These are phyloP conservation scores for Lophochroa leadbeateri DNA, from an alignment of 2,113 vertebrate genomes.

Conservation along the genomic window DNA sequence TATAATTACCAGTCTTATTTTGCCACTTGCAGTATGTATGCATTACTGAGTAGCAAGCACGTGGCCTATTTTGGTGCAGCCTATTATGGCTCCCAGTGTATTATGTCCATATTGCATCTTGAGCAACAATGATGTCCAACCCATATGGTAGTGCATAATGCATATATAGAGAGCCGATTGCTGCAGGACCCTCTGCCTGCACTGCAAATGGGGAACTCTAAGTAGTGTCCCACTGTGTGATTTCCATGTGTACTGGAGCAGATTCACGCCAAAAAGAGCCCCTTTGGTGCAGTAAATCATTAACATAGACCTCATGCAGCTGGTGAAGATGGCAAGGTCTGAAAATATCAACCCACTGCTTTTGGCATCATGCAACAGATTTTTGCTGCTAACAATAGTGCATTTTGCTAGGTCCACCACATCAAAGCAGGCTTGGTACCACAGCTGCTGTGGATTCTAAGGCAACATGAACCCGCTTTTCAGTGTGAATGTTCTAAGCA, in stretches of 20 bases:
- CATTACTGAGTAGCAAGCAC: background rate
- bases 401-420: background rate
- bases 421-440: background rate
- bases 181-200: background rate
- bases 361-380: background rate
- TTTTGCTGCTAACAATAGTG: background rate
- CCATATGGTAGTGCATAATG: fast-evolving
- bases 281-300: background rate
- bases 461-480: background rate
- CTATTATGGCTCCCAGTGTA: fast-evolving
- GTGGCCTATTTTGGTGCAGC: background rate
- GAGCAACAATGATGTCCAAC: fast-evolving
- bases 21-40: background rate
- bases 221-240: background rate
- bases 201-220: too few relatives aligned
- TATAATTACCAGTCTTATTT: background rate
- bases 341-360: background rate
- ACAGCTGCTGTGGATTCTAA: background rate
- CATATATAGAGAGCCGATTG: background rate
- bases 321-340: background rate
- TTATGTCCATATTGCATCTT: background rate
- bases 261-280: background rate
- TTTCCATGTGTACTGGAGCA: background rate
- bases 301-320: background rate
- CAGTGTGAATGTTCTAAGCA: background rate